Evolutionary conservation across 2,888 invertebrate genomes (phyloP).

Genomic region (Hydrotaea cyrtoneurina): DNA sequence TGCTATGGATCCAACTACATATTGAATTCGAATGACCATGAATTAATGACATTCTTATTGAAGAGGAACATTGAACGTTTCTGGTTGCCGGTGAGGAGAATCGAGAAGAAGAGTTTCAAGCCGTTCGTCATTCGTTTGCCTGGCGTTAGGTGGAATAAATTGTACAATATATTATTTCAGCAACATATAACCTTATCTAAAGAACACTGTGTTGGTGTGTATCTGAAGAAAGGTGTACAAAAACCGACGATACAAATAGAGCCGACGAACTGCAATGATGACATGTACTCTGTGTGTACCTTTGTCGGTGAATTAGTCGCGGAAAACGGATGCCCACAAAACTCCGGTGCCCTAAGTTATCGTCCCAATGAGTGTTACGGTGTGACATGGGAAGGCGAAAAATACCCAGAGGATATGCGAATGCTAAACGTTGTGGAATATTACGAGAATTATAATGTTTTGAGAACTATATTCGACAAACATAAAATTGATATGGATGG

Average conservation of each 20-base stretch:
- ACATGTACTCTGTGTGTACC: conserved; percentile 73
- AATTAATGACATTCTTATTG: conserved; percentile 75
- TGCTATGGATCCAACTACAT: conserved; percentile 74
- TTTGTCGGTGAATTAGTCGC: conserved; percentile 70
- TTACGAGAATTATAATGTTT: conserved; percentile 69
- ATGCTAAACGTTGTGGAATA: conserved; percentile 70
- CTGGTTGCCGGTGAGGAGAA: conserved; percentile 82
- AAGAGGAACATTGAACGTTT: conserved; percentile 72
- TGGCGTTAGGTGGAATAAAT: conserved; percentile 78
- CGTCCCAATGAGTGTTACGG: conserved; percentile 75
- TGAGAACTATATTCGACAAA: conserved; percentile 67
- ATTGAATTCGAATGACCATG: conserved; percentile 61
- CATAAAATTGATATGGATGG: conserved; percentile 60
- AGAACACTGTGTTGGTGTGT: conserved; percentile 72
- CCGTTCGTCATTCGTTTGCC: conserved; percentile 82
- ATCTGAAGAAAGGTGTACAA: conserved; percentile 1
- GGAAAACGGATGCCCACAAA: conserved; percentile 71
- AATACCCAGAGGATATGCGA: conserved; percentile 63
- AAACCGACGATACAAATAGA: conserved; percentile 50
- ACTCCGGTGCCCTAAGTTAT: conserved; percentile 72
- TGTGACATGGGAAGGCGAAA: conserved; percentile 69
- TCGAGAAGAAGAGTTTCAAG: conserved; percentile 77
- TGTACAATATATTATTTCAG: conserved; percentile 67
- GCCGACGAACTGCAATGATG: conserved; percentile 70
- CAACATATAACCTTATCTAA: conserved; percentile 65